Base-by-base conservation (phyloP, 92 coral and sea anemone genomes). In the Pocillopora meandrina region DNA sequence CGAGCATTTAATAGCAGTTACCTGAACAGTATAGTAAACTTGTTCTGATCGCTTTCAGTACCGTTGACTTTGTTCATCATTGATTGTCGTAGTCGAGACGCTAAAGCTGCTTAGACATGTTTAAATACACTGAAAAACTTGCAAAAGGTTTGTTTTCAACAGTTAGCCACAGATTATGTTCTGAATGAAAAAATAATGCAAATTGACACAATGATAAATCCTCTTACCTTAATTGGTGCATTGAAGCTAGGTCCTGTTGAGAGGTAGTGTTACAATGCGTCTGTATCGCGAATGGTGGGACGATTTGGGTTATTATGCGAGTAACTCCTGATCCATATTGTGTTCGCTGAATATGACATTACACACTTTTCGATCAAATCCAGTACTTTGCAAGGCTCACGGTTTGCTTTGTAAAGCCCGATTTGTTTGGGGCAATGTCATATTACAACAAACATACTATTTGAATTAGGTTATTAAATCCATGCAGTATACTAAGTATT, bases 251-350 rank as follows among this genome's bases (percentile, higher is more conserved):
- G 33, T 26, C 85, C 77, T 81, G 76, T 31, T 68, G 26, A 81
- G 59, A 60, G 75, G 49, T 58, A 59, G 59, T 69, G 73, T 56
- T 34, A 68, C 65, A 69, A 23, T 57, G 56, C 17, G 56, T 49
- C 19, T 26, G 82, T 47, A 64, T 23, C 61, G 23, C 26, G 49
- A 64, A 79, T 49, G n/a, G 71, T 49, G 3, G 33, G 58, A 31
- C 35, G 56, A 80, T 80, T n/a, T 26, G 65, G 86, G 86, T 61
- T 31, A 75, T 34, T 34, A 64, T 84, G 79, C 65, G 76, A 74
- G 77, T 69, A 91, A 91, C 94, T 91, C 94, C 94, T 91, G 94
- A 91, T 91, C 94, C 94, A 91, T 91, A 91, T 91, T 88, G 81
- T 66, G 89, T 85, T 91, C 88, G 94, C 67, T 88, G 83, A 88